phyloP scores from a whole-genome alignment of 2,888 invertebrate genomes.

The Drosophila putrida region DNA sequence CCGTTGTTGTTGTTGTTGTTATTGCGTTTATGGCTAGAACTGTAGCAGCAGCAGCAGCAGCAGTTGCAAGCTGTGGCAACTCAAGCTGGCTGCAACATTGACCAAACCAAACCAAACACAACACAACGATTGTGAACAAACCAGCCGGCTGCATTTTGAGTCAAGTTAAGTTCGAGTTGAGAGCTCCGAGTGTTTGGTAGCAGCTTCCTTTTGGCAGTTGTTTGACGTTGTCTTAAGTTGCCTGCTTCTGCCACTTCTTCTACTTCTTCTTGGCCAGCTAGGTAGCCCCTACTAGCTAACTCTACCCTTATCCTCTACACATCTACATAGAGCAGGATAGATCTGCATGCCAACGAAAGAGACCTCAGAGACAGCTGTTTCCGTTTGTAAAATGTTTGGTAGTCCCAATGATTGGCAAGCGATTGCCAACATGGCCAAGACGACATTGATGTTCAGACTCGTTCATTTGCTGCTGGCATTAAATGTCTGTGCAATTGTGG shows the following conservation, averaged over 20 bases:
- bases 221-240: conserved; percentile 50
- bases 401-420: conserved; percentile 73
- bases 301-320: conserved; percentile 52
- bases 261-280: conserved; percentile 7
- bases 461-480: conserved; percentile 63
- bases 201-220: conserved; percentile 81
- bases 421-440: conserved; percentile 63
- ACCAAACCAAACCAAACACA: conserved; percentile 23
- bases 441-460: conserved; percentile 70
- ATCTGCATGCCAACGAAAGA: conserved; percentile 67
- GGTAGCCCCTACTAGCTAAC: background rate
- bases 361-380: conserved; percentile 80
- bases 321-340: conserved; percentile 40
- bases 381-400: conserved; percentile 82
- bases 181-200: conserved; percentile 69
- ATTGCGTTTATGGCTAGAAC: conserved; percentile 56
- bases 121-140: conserved; percentile 1
- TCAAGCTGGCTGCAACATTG: conserved; percentile 25
- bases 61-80: conserved; percentile 31
- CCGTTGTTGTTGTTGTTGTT: conserved; percentile 39
- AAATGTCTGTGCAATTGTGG: conserved; percentile 50
- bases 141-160: conserved; percentile 55
- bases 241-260: conserved; percentile 16
- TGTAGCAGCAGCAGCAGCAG: conserved; percentile 61
- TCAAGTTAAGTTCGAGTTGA: conserved; percentile 17